phyloP scores from a whole-genome alignment of 2,888 invertebrate genomes.

The Napeogenes sylphis region DNA sequence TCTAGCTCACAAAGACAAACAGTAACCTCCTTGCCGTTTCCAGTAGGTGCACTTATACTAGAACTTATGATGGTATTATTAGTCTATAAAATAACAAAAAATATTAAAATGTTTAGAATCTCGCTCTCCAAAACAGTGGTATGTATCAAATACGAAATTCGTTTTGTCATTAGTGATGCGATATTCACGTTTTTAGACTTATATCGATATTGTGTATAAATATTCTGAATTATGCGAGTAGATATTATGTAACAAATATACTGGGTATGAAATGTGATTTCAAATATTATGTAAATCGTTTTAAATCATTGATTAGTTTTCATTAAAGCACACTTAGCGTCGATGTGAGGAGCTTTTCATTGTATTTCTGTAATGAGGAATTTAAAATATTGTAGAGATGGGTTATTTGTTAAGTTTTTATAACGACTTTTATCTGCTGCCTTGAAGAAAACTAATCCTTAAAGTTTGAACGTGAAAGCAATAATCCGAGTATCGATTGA shows the following conservation, averaged over 20 bases:
- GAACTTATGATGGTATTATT: constrained; percentile 76
- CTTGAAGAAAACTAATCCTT: constrained; percentile 47
- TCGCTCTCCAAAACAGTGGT: constrained; percentile 71
- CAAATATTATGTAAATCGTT: constrained; percentile 38
- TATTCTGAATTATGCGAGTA: constrained; percentile 69
- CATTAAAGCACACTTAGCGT: constrained; percentile 35
- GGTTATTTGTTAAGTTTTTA: constrained; percentile 3
- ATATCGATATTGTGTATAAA: constrained; percentile 64
- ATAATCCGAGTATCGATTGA: constrained; percentile 30
- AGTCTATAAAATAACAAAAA: constrained; percentile 68
- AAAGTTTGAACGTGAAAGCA: constrained; percentile 31
- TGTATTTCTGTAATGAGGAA: constrained; percentile 5
- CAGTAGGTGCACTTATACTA: constrained; percentile 58
- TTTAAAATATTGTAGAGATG: constrained; percentile 9
- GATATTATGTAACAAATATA: constrained; percentile 50
- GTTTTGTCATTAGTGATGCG: constrained; percentile 61
- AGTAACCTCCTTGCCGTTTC: constrained; percentile 59
- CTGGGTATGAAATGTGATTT: constrained; percentile 65
- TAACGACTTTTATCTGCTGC: constrained; percentile 29
- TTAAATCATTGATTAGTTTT: constrained; percentile 45
- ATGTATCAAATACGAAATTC: constrained; percentile 61
- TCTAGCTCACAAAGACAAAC: constrained; percentile 74
- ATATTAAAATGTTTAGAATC: constrained; percentile 72
- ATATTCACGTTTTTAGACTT: constrained; percentile 69
- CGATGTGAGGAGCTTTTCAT: constrained; percentile 9